phyloP scores from a whole-genome alignment of 2,797 vertebrate genomes.

The Urophycis tenuis region DNA sequence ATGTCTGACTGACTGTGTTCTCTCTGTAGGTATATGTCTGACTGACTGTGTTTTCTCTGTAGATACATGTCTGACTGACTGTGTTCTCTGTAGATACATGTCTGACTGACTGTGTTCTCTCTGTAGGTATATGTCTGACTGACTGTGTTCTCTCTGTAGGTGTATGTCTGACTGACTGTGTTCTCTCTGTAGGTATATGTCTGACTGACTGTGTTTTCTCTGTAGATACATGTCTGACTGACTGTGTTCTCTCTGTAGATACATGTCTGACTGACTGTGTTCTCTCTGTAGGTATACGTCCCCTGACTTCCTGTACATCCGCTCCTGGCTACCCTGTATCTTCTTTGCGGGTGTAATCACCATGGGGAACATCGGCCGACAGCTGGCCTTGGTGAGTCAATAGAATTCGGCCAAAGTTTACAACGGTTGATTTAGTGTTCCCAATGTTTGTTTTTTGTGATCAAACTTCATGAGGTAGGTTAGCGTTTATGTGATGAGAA shows the following conservation, averaged over 20 bases:
- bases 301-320: constrained; percentile 92
- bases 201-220: constrained; percentile 82
- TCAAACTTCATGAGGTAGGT: background rate
- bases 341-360: constrained; percentile 98
- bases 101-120: constrained; percentile 84
- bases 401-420: background rate
- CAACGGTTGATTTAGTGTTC: background rate
- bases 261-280: constrained; percentile 90
- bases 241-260: constrained; percentile 77
- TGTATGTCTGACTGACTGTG: constrained; percentile 93
- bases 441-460: too few relatives aligned
- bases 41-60: constrained; percentile 77
- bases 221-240: constrained; percentile 90
- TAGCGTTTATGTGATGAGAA: background rate
- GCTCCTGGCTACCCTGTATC: constrained; percentile 95
- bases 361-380: constrained; percentile 94
- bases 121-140: constrained; percentile 88
- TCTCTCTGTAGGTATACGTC: constrained; percentile 79
- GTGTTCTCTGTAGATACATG: constrained; percentile 78
- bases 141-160: constrained; percentile 76
- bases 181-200: constrained; percentile 78
- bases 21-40: constrained; percentile 82
- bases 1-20: constrained; percentile 89
- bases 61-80: constrained; percentile 94
- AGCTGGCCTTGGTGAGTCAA: constrained; percentile 84